phyloP scores from a whole-genome alignment of 2,113 vertebrate genomes.

The Lutjanus erythropterus region DNA sequence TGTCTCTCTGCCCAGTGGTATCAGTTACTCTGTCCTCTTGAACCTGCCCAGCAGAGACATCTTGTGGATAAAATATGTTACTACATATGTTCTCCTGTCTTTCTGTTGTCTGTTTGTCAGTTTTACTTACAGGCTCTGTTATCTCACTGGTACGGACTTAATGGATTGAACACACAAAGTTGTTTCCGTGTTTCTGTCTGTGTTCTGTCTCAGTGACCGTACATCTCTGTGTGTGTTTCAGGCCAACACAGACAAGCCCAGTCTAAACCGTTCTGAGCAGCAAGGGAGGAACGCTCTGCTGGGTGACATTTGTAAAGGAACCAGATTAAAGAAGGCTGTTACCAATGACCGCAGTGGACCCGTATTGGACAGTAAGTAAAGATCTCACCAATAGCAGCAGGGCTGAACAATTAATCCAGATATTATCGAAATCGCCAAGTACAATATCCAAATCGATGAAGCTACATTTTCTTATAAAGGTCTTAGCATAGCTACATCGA shows the following conservation, averaged over 20 bases:
- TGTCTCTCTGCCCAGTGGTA: neutral
- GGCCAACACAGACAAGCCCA: slow-evolving; percentile 94
- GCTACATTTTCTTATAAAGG: too few species aligned
- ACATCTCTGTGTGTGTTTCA: slow-evolving; percentile 59
- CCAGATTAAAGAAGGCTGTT: slow-evolving; percentile 93
- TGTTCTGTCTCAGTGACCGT: neutral
- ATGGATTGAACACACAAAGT: neutral
- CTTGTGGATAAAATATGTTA: slow-evolving; percentile 24
- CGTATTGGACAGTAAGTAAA: slow-evolving; percentile 91
- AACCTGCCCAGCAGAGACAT: slow-evolving; percentile 46
- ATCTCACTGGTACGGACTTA: too few species aligned
- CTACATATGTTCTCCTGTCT: neutral
- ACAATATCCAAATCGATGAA: too few species aligned
- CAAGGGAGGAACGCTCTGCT: slow-evolving; percentile 91
- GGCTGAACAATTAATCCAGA: too few species aligned
- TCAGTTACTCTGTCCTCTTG: neutral
- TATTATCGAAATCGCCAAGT: too few species aligned
- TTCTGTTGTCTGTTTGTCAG: too few species aligned
- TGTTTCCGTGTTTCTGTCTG: neutral
- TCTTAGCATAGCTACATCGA: too few species aligned
- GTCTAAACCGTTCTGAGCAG: slow-evolving; percentile 86
- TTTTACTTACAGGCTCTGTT: neutral
- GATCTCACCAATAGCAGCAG: too few species aligned
- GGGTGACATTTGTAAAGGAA: slow-evolving; percentile 92
- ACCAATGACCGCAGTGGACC: slow-evolving; percentile 96